A percentile compares a stretch with the other conserved stretches of the same genome.
These are phyloP conservation scores for Elephantulus edwardii DNA, from an alignment of 2,113 vertebrate genomes.

Conservation along the genomic window DNA sequence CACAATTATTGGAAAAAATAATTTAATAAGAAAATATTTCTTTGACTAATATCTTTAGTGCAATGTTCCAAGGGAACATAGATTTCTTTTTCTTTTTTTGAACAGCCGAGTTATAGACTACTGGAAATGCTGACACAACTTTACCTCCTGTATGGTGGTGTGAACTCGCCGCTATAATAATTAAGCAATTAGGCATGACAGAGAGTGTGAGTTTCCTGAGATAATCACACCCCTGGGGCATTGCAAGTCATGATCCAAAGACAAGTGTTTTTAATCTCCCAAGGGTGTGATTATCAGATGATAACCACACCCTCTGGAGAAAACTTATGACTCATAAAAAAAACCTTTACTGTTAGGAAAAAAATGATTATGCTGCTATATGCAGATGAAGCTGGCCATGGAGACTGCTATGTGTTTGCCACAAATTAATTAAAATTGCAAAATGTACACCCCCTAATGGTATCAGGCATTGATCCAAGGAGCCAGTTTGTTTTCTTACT, in stretches of 20 bases:
- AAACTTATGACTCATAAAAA: constrained; percentile 81
- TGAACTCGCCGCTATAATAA: constrained; percentile 84
- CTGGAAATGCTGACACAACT: constrained; percentile 81
- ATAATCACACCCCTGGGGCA: constrained; percentile 85
- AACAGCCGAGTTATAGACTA: constrained; percentile 65
- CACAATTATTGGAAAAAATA: constrained; percentile 47
- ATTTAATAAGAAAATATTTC: constrained; percentile 45
- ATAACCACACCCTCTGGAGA: constrained; percentile 84
- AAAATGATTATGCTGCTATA: constrained; percentile 79
- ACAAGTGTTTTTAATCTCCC: constrained; percentile 86
- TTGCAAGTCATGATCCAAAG: constrained; percentile 83
- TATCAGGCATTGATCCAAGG: not conserved
- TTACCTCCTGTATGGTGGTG: constrained; percentile 59
- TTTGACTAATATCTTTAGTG: constrained; percentile 40
- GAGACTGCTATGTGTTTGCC: constrained; percentile 40
- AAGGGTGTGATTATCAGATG: constrained; percentile 84
- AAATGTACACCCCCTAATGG: constrained; percentile 42
- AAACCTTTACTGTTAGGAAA: constrained; percentile 76
- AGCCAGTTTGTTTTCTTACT: constrained; percentile 30
- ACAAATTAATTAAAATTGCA: constrained; percentile 76
- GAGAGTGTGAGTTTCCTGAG: constrained; percentile 82
- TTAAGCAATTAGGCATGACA: constrained; percentile 87
- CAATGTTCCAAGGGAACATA: constrained; percentile 54
- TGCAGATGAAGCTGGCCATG: constrained; percentile 62
- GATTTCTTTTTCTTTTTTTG: constrained; percentile 53